phyloP scores from a whole-genome alignment of 1,140 invertebrate genomes.

The Eueides isabella region DNA sequence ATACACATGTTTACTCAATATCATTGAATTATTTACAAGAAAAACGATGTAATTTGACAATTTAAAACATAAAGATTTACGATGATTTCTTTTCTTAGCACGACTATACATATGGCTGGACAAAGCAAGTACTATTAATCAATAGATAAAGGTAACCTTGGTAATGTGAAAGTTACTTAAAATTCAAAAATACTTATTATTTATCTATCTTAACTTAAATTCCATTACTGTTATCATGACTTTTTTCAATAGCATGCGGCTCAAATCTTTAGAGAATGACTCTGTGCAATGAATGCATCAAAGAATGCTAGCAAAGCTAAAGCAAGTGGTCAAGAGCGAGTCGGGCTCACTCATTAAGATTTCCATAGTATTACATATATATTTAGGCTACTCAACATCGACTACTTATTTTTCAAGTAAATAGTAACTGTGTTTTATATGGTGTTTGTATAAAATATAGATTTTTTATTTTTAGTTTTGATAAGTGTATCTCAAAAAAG shows the following conservation, averaged over 20 bases:
- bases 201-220: slow-evolving; percentile 31
- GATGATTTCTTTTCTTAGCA: neutral
- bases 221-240: slow-evolving; percentile 38
- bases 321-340: neutral
- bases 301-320: slow-evolving; percentile 1
- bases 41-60: neutral
- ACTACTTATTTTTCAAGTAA: too few species aligned
- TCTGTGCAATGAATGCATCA: neutral
- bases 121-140: neutral
- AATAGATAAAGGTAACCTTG: neutral
- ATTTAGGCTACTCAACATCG: too few species aligned
- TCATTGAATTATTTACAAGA: too few species aligned
- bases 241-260: neutral
- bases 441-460: too few species aligned
- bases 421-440: too few species aligned
- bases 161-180: slow-evolving; percentile 46
- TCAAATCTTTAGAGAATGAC: neutral
- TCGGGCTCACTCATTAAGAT: too few species aligned
- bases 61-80: neutral
- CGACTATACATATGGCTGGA: neutral
- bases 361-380: too few species aligned
- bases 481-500: too few species aligned
- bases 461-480: too few species aligned
- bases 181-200: slow-evolving; percentile 35
- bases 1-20: too few species aligned